Percentiles rank a stretch among this genome's conserved stretches.
These are phyloP conservation scores for Adelognathus sp. DNA, from an alignment of 2,888 invertebrate genomes.

Conservation along the genomic window DNA sequence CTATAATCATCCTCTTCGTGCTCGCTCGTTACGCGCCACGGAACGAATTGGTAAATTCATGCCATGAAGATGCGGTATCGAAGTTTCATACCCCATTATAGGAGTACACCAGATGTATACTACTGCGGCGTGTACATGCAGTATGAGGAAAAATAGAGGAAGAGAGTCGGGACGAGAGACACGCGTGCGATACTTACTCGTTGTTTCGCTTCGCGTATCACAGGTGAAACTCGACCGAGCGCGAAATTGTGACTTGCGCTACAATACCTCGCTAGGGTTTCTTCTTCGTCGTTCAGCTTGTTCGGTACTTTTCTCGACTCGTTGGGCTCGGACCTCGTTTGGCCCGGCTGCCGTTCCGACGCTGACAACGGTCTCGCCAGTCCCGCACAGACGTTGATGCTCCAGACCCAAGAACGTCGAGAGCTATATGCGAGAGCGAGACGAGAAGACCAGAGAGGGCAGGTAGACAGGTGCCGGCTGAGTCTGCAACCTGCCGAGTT, in stretches of 20 bases:
- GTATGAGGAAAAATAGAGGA: background rate
- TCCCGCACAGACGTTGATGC: too few species aligned
- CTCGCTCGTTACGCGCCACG: constrained; percentile 6
- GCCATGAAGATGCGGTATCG: background rate
- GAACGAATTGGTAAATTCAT: constrained; percentile 24
- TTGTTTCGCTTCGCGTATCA: constrained; percentile 42
- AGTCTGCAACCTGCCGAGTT: constrained; percentile 52
- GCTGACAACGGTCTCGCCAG: too few species aligned
- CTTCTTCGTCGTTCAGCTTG: constrained; percentile 18
- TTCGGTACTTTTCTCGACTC: background rate
- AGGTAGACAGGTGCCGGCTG: constrained; percentile 53
- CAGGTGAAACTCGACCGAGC: constrained; percentile 71
- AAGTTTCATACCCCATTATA: background rate
- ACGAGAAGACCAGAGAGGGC: constrained; percentile 7
- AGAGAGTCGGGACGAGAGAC: constrained; percentile 20
- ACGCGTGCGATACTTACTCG: background rate
- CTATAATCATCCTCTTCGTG: constrained; percentile 20
- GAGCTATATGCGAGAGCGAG: constrained; percentile 30
- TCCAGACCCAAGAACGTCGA: background rate
- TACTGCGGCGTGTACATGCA: background rate
- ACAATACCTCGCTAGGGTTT: too few species aligned
- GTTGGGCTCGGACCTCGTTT: constrained; percentile 7
- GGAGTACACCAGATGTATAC: background rate
- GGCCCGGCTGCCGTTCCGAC: background rate
- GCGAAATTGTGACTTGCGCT: constrained; percentile 69